These are phyloP conservation scores for Laticauda colubrina DNA, from an alignment of 2,113 vertebrate genomes.

Conservation along the genomic window DNA sequence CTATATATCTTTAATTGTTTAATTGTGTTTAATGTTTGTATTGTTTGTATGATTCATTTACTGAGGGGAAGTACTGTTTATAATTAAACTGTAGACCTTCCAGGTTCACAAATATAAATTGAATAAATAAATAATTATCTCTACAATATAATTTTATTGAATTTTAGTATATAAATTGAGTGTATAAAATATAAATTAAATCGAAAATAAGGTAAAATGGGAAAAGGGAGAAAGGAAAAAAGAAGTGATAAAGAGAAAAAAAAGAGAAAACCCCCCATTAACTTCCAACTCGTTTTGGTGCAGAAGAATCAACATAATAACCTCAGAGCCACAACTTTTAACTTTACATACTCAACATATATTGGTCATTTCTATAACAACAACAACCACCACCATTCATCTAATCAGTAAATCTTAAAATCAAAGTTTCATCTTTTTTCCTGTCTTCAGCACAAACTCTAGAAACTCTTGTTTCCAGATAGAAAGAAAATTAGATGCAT, in stretches of 20 bases:
- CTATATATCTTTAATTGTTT: not conserved
- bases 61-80: not conserved
- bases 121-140: not conserved
- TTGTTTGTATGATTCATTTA: not conserved
- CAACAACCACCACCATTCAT: not conserved
- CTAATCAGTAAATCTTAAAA: not conserved
- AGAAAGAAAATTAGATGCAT: not conserved
- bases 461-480: not conserved
- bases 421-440: not conserved
- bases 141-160: no score
- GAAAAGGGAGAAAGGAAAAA: not conserved
- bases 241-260: not conserved
- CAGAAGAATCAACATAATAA: not conserved
- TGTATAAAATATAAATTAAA: not conserved
- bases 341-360: not conserved
- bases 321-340: not conserved
- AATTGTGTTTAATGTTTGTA: not conserved
- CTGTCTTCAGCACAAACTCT: not conserved
- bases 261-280: not conserved
- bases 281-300: not conserved
- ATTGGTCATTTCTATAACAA: not conserved
- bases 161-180: no score
- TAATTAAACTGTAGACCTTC: not conserved
- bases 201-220: not conserved
- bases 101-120: not conserved